Evolutionary conservation across 2,888 invertebrate species (phyloP), one percentile per base, ranked within the genome.

Genomic region (Embidobia sp.): DNA sequence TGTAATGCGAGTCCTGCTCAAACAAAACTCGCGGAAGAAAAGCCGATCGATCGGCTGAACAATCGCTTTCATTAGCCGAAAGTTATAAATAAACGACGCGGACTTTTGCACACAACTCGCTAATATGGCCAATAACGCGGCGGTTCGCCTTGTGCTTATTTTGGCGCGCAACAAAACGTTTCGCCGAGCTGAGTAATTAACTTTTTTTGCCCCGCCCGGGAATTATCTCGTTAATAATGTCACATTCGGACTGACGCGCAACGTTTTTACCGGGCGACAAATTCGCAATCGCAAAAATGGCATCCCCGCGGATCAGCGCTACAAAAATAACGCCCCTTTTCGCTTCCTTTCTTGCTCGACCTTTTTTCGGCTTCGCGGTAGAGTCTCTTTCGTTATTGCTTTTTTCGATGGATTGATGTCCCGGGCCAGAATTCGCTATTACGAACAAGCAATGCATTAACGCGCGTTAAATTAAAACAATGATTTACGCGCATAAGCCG

Each of bases 81-180:
- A 10, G 57, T 57, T 42, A 44, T 44, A 57, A 57, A 44, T 57
- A 57, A 57, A 29, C 15, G 19, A 57, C 42, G 10, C 13, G 42
- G 29, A 15, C 26, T 59, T 40, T 57, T 46, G 15, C 15, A 31
- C 27, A 16, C 33, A 40, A 37, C 35, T 27, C 11, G 22, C 57
- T 70, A 61, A 59, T 70, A 70, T 70, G 70, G 61, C 49, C 70
- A 51, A 67, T 57, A 67, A 29, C 29, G 40, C 15, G 37, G 69
- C 33, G 44, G 70, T 51, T 69, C 18, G 4, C 69, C 69, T 70
- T 70, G 70, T 53, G 51, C 70, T 70, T 70, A 70, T 70, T 70
- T 70, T 49, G 61, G 51, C 35, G 18, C 16, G 31, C 69, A 33
- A 51, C 61, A 61, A 61, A 61, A 61, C 70, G 48, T 48, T 61